Evolutionary conservation across 2,888 invertebrate genomes (phyloP), one percentile per base, ranked within the genome.

Genomic region (Hypomecis punctinalis): DNA sequence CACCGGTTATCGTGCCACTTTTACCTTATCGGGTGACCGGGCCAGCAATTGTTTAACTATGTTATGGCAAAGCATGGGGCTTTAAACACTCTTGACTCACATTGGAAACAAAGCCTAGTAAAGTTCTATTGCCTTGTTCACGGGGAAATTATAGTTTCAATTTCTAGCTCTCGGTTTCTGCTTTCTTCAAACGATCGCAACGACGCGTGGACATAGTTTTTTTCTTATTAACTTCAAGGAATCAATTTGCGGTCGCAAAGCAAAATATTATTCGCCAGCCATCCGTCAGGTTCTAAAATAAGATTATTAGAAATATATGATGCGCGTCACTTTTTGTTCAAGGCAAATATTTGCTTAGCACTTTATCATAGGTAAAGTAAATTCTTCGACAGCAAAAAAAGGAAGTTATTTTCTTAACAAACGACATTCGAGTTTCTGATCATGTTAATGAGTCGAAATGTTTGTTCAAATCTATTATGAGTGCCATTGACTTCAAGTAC

Each of bases 21-120:
- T 67, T 76, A 75, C 79, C 77, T 89, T 91, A 91, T 91, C 91
- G 81, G 78, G 80, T 86, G 90, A 90, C 89, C 89, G 79, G 82
- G 78, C 80, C 82, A 82, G 74, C 76, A 74, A 82, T 84, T 82
- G 80, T 81, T 80, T 75, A 71, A 71, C 72, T 76, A 75, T 76
- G 76, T 65, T 79, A 77, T 76, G 73, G 76, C 75, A 75, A 73
- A 70, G 71, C 72, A 73, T 71, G 72, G 68, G 63, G 73, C 68
- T 62, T 76, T 63, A 75, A 78, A 80, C 79, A 79, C 77, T 78
- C 73, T 33, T 80, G 81, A 79, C 62, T 67, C 73, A 72, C 58
- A 65, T 56, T 46, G 35, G 49, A 63, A 73, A 66, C 68, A 68
- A 65, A 65, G 65, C 65, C 65, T 65, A 65, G 63, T 68, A 65